Base-by-base conservation (phyloP, 2,113 vertebrate genomes). In the Catharus fuscescens region DNA sequence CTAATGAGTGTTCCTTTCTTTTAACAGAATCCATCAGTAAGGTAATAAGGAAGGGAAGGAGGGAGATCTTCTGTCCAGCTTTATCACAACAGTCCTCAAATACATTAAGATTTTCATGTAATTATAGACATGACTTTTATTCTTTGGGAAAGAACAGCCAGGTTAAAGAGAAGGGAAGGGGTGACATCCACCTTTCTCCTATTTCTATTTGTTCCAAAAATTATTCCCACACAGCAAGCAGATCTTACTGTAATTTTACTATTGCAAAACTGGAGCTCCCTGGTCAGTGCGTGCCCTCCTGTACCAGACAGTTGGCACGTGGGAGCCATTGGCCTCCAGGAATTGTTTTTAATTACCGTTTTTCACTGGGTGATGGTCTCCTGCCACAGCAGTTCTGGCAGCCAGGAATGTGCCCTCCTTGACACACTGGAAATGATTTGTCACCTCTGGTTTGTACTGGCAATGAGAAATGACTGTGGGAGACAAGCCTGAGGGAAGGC, bases 191-290 rank as follows among this genome's bases (percentile, higher is more conserved):
- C 47, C 29, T 92, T 54, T 8, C 7, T 45, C 38, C 15, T 9
- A 5, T 52, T 78, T 59, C 45, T 17, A 34, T 66, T 59, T 80
- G 44, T 86, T 92, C 26, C 34, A 77, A 60, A 48, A 50, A n/a
- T 34, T 34, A 54, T 70, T 80, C 17, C 76, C 18, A 31, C 19
- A 5, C 32, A 29, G 50, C 42, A 90, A 76, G 11, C 12, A 28
- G 44, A 80, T 53, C 34, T 62, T 40, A 23, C 60, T 66, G 32
- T 29, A 57, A 71, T 57, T 73, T 23, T 47, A 40, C 40, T 6
- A 0, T 29, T 47, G 48, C 0, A 0, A 36, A 80, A 70, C 72
- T 38, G 64, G 69, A 70, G 47, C 52, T 52, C 19, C 15, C 6
- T 7, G 26, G 31, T 48, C 44, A 26, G 18, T 62, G 64, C 31